Evolutionary conservation across 2,113 vertebrate genomes (phyloP), one percentile per base, ranked within the genome.

Genomic region (Nipponia nippon): DNA sequence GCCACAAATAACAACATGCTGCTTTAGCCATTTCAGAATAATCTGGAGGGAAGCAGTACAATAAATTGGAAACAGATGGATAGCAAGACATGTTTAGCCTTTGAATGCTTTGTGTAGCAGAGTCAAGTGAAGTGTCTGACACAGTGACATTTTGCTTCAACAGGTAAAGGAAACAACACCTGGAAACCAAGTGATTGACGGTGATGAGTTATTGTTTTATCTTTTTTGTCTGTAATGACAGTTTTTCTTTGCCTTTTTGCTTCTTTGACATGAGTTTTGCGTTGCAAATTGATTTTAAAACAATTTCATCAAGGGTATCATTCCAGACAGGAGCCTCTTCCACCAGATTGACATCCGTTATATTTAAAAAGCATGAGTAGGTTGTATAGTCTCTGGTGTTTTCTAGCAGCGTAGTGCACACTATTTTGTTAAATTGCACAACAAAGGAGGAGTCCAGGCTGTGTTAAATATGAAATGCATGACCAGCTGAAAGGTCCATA

Each of bases 101-200:
- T 69, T 92, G 87, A 96, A 95, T 95, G 67, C 61, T 93, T 80
- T 80, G 47, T 38, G 56, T 73, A 16, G 70, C 75, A 76, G 76
- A 69, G 81, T 93, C 93, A 97, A 89, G 13, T 94, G 83, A 97
- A 91, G 84, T 97, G 65, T 89, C 89, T 97, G 91, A 97, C 73
- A 76, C 19, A 9, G 76, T 95, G 88, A 85, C 32, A 27, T 62
- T 92, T 84, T 90, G 62, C 95, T 93, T 97, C 75, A 55, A 32
- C 63, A 97, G 91, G 72, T 95, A 94, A 83, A 95, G 32, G 53
- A 95, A 90, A 62, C 53, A 96, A 87, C 79, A 96, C 76, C 78
- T 96, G 94, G 94, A 89, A 44, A 85, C 29, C 29, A 50, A 63
- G 65, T 62, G 58, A 66, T 79, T 50, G 55, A 86, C 90, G 67